phyloP scores from a whole-genome alignment of 2,797 vertebrate species.

The Adrianichthys oophorus region DNA sequence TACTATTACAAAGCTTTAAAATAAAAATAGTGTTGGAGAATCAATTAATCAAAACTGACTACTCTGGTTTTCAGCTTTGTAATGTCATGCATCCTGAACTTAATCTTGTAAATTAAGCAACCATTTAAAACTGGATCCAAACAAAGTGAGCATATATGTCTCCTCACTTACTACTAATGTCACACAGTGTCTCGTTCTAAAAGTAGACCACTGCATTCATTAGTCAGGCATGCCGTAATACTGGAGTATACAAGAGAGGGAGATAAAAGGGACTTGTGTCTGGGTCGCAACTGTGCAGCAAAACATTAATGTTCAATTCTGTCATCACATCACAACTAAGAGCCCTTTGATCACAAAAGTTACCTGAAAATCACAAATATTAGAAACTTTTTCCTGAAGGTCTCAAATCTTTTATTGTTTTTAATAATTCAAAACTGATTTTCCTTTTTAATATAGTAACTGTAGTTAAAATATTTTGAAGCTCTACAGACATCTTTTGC shows the following conservation, averaged over 20 bases:
- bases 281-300: conserved; percentile 7
- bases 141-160: not conserved
- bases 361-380: conserved; percentile 1
- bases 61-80: not conserved
- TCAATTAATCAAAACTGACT: not conserved
- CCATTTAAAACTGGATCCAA: not conserved
- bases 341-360: conserved; percentile 16
- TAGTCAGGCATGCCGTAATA: conserved; percentile 46
- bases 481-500: too few relatives aligned
- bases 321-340: conserved; percentile 10
- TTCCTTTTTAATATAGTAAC: too few relatives aligned
- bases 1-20: not conserved
- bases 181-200: conserved; percentile 34
- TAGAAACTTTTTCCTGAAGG: conserved; percentile 18
- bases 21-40: not conserved
- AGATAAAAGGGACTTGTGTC: conserved; percentile 25
- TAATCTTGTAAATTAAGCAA: conserved; percentile 3
- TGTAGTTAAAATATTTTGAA: too few relatives aligned
- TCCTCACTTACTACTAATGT: conserved; percentile 5
- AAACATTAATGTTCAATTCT: conserved; percentile 20
- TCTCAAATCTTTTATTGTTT: too few relatives aligned
- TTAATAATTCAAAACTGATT: too few relatives aligned
- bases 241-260: conserved; percentile 40
- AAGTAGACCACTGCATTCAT: conserved; percentile 43
- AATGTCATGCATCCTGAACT: not conserved